Evolutionary conservation across 2,888 invertebrate genomes (phyloP), one percentile per base, ranked within the genome.

Genomic region (Lacanobia wlatinum): DNA sequence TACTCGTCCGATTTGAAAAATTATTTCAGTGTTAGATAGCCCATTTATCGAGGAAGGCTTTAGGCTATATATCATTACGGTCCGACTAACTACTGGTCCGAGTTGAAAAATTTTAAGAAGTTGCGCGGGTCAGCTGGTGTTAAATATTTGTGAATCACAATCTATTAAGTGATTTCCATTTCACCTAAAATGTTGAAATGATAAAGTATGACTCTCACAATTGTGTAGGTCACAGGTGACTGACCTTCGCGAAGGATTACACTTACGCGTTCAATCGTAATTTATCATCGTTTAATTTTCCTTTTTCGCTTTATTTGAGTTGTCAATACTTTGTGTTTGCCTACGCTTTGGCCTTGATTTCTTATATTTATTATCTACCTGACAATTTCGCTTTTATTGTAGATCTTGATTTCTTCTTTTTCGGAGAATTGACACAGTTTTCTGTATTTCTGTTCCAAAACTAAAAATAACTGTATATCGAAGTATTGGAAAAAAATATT

Each of bases 321-420:
- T 82, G 59, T 82, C 66, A 78, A 79, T 71, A 60, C n/a, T 66
- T 23, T 46, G 34, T 71, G n/a, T 63, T 71, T 78, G 55, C 82
- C 82, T 66, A 63, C 73, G 55, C 52, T 7, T 0, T 16, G 53
- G 10, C 70, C 65, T 62, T 65, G 28, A 66, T 82, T 66, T 55
- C 62, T 28, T 59, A 21, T 65, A 34, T 48, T 70, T 65, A 62
- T 70, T 77, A 50, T 43, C 14, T 43, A 43, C 38, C 1, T 12
- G n/a, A 38, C 14, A 65, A 12, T n/a, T 43, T 46, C 5, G 21
- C 16, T 12, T 50, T 53, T 77, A 7, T 4, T 48, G 16, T 48
- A 64, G 46, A 16, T 40, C 16, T 52, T 23, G 18, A 10, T 52
- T 10, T 48, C 80, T 61, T 52, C 10, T 34, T 78, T 48, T 58